phyloP scores from a whole-genome alignment of 2,888 invertebrate species.

The Scaeva pyrastri region DNA sequence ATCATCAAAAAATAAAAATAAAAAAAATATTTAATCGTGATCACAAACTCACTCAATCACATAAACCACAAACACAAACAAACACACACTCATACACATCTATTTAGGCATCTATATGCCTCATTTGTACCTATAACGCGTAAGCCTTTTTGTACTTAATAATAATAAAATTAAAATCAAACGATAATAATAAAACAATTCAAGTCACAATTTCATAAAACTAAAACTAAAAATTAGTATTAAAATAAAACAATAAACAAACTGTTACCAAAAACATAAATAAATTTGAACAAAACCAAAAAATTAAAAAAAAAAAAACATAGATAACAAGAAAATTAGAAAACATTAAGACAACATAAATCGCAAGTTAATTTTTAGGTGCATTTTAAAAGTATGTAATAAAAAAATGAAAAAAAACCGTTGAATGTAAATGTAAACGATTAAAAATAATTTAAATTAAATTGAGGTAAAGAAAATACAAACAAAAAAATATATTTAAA shows the following conservation, averaged over 20 bases:
- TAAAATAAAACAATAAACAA: slow-evolving; percentile 47
- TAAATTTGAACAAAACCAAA: slow-evolving; percentile 29
- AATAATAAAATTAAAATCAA: slow-evolving; percentile 29
- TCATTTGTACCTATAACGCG: slow-evolving; percentile 81
- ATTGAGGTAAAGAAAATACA: slow-evolving; percentile 56
- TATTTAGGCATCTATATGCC: slow-evolving; percentile 77
- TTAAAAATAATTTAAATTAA: slow-evolving; percentile 71
- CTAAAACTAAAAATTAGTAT: slow-evolving; percentile 34
- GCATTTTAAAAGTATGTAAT: slow-evolving; percentile 36
- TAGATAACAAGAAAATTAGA: slow-evolving; percentile 34
- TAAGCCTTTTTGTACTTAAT: slow-evolving; percentile 75
- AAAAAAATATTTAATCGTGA: slow-evolving; percentile 55
- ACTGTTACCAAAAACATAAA: slow-evolving; percentile 55
- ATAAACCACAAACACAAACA: slow-evolving; percentile 62
- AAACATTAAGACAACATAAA: slow-evolving; percentile 22
- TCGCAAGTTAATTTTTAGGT: slow-evolving; percentile 63
- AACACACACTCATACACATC: slow-evolving; percentile 72
- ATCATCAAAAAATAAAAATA: slow-evolving; percentile 31
- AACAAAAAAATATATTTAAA: not conserved
- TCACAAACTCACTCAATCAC: slow-evolving; percentile 46
- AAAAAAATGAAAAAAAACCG: slow-evolving; percentile 48
- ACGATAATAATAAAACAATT: slow-evolving; percentile 49
- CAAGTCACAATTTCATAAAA: slow-evolving; percentile 57
- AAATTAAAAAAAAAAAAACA: slow-evolving; percentile 22
- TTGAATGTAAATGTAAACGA: slow-evolving; percentile 68